phyloP scores from a whole-genome alignment of 2,113 vertebrate genomes.

The Chamaetylas fuelleborni region DNA sequence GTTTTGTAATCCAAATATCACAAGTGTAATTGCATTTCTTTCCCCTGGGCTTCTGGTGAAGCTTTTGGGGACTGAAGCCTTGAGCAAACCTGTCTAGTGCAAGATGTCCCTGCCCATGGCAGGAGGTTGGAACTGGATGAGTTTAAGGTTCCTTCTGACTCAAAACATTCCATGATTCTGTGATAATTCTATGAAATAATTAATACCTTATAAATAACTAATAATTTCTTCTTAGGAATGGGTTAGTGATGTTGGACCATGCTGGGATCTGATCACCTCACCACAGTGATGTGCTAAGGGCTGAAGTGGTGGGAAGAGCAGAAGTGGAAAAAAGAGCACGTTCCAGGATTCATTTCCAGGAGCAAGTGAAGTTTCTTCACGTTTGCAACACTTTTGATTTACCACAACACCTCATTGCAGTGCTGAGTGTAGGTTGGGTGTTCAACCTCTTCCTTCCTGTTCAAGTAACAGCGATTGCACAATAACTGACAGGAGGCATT shows the following conservation, averaged over 20 bases:
- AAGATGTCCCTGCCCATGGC: background rate
- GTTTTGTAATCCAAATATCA: background rate
- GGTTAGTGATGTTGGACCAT: background rate
- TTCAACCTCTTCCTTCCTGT: constrained; percentile 60
- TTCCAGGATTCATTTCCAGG: background rate
- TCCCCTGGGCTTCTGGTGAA: background rate
- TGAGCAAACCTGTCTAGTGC: background rate
- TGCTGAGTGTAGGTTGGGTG: background rate
- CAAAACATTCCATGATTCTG: background rate
- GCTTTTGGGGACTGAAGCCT: background rate
- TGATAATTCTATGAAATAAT: background rate
- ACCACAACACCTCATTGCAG: background rate
- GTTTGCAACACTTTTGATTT: background rate
- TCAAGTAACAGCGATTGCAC: background rate
- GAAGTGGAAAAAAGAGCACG: accelerated
- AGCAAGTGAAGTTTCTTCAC: background rate
- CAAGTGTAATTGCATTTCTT: background rate
- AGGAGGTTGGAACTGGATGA: background rate
- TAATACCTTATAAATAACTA: too few species aligned
- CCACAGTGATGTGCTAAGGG: accelerated
- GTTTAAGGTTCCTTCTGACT: background rate
- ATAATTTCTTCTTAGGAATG: background rate
- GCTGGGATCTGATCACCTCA: background rate
- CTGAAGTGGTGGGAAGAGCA: background rate
- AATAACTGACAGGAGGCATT: background rate